These are phyloP conservation scores for Heliornis fulica DNA, from an alignment of 2,113 vertebrate species.

Conservation along the genomic window DNA sequence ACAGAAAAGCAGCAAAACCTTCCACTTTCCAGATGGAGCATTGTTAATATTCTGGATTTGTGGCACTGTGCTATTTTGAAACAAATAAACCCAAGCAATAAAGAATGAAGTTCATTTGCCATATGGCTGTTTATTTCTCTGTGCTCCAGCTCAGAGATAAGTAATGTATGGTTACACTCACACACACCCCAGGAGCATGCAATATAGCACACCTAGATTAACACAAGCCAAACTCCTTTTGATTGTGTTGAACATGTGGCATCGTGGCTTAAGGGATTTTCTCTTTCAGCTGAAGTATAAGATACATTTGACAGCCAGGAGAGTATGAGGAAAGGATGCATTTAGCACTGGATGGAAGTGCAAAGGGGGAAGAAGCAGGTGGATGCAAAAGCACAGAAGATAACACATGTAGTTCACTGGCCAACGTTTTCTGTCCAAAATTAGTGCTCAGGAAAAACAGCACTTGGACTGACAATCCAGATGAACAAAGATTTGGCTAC, in stretches of 20 bases:
- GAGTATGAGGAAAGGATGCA: not conserved
- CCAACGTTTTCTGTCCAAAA: not conserved
- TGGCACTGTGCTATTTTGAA: constrained; percentile 62
- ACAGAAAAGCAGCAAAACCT: constrained; percentile 21
- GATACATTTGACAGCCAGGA: constrained; percentile 32
- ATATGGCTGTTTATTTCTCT: constrained; percentile 77
- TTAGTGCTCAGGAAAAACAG: not conserved
- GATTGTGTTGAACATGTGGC: constrained; percentile 45
- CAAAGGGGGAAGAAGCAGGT: not conserved
- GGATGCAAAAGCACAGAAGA: not conserved
- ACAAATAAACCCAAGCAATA: constrained; percentile 73
- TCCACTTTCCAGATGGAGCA: constrained; percentile 70
- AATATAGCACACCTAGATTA: constrained; percentile 50
- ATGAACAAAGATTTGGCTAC: not conserved
- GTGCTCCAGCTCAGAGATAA: constrained; percentile 52
- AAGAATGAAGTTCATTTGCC: constrained; percentile 70
- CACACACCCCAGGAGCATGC: not conserved
- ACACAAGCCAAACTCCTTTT: constrained; percentile 20
- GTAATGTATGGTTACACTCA: constrained; percentile 58
- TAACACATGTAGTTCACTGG: not conserved
- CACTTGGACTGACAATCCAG: not conserved
- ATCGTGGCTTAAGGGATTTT: constrained; percentile 54
- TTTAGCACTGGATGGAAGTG: not conserved
- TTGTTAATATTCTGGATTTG: constrained; percentile 76
- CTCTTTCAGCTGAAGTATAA: constrained; percentile 10